These are phyloP conservation scores for Chelonia mydas DNA, from an alignment of 2,797 vertebrate genomes.

Conservation along the genomic window DNA sequence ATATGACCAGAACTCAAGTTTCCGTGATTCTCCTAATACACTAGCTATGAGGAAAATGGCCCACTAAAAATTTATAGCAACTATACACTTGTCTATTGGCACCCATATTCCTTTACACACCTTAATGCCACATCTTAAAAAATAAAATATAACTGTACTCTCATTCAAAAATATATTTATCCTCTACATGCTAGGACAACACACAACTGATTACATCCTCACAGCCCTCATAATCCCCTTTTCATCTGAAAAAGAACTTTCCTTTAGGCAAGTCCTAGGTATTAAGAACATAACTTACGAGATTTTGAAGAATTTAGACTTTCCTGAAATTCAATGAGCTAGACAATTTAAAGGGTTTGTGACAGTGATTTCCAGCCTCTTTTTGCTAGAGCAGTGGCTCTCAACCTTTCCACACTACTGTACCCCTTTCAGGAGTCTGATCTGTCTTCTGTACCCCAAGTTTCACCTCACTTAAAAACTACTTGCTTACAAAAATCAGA, in stretches of 20 bases:
- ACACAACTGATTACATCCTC: not conserved
- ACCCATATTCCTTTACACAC: not conserved
- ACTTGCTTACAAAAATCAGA: too few species aligned
- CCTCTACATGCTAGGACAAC: not conserved
- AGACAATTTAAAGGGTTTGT: not conserved
- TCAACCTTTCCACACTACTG: too few species aligned
- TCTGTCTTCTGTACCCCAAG: too few species aligned
- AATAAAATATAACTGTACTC: not conserved
- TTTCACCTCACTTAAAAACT: too few species aligned
- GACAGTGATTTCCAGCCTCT: not conserved
- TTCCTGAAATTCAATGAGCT: not conserved
- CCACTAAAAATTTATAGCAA: not conserved
- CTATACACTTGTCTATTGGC: not conserved
- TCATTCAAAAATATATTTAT: not conserved
- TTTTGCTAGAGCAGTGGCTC: not conserved
- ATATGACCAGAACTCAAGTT: not conserved
- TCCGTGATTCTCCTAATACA: not conserved
- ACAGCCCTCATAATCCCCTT: not conserved
- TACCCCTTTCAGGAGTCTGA: too few species aligned
- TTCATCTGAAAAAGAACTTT: not conserved
- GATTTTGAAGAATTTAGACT: not conserved
- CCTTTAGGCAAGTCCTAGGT: not conserved
- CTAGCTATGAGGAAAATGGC: not conserved
- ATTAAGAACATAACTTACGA: not conserved
- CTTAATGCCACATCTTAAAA: not conserved